Evolutionary conservation across 2,797 vertebrate species (phyloP).

Genomic region (Takifugu ocellatus): DNA sequence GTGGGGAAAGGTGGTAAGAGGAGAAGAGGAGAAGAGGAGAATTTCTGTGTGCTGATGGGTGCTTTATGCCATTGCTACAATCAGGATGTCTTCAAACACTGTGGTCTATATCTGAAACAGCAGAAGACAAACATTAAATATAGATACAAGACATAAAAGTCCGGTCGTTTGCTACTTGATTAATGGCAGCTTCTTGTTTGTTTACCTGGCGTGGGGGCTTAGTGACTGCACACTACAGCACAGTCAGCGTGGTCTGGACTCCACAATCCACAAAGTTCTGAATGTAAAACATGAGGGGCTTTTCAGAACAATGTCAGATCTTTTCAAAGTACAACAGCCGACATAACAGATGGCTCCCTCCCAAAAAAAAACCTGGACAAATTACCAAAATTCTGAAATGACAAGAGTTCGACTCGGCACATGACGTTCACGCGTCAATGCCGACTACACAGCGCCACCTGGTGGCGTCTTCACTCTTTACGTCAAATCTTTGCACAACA

Average conservation of each 20-base stretch:
- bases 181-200: neutral
- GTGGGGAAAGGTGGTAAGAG: neutral
- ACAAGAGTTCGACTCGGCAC: neutral
- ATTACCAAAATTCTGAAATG: neutral
- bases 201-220: slow-evolving; percentile 46
- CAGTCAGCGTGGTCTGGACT: slow-evolving; percentile 75
- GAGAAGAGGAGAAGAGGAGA: neutral
- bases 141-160: too few relatives aligned
- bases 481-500: too few relatives aligned
- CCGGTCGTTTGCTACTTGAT: neutral
- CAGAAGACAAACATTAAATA: neutral
- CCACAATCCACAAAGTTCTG: slow-evolving; percentile 77
- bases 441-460: slow-evolving; percentile 47
- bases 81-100: slow-evolving; percentile 23
- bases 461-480: slow-evolving; percentile 32
- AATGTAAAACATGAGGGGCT: slow-evolving; percentile 24
- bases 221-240: slow-evolving; percentile 57
- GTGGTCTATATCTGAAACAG: slow-evolving; percentile 10
- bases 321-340: slow-evolving; percentile 10
- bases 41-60: slow-evolving; percentile 8
- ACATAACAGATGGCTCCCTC: slow-evolving; percentile 5
- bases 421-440: slow-evolving; percentile 2
- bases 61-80: slow-evolving; percentile 22
- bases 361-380: neutral
- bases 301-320: slow-evolving; percentile 5